Conservation (phyloP, 35 echinoderm and acorn worm species). For the Heliocidaris erythrogramma region DNA sequence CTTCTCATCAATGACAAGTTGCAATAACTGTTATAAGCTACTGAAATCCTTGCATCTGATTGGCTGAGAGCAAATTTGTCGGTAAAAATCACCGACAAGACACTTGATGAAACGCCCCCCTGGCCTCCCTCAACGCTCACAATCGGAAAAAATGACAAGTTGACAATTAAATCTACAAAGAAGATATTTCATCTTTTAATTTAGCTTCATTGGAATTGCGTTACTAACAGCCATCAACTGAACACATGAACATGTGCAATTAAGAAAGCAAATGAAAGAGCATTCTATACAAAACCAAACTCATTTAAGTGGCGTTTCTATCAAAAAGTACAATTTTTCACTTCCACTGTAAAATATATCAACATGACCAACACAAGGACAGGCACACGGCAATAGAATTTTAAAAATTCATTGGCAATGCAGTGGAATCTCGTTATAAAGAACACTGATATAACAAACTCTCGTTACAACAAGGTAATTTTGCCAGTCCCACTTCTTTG, state of each 20-base stretch:
- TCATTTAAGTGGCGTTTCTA: not conserved
- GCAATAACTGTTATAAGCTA: too few relatives aligned
- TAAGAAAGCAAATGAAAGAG: not conserved
- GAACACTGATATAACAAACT: too few relatives aligned
- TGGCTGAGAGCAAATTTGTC: too few relatives aligned
- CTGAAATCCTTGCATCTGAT: too few relatives aligned
- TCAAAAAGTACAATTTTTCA: not conserved
- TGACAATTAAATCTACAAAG: not conserved
- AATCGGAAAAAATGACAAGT: not conserved
- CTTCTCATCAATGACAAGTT: too few relatives aligned
- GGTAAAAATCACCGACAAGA: too few relatives aligned
- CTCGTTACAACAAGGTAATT: too few relatives aligned
- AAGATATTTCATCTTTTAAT: constrained; percentile 15
- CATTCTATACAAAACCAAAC: not conserved
- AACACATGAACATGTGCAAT: not conserved
- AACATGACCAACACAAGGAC: not conserved
- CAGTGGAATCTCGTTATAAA: too few relatives aligned
- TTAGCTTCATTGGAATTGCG: not conserved
- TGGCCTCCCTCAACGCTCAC: too few relatives aligned
- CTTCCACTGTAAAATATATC: not conserved
- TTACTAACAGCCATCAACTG: not conserved
- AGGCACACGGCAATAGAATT: not conserved
- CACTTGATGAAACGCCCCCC: too few relatives aligned
- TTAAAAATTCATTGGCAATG: not conserved
- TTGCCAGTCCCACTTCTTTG: too few relatives aligned